phyloP scores from a whole-genome alignment of 2,113 vertebrate genomes.

The Bujurquina vittata region DNA sequence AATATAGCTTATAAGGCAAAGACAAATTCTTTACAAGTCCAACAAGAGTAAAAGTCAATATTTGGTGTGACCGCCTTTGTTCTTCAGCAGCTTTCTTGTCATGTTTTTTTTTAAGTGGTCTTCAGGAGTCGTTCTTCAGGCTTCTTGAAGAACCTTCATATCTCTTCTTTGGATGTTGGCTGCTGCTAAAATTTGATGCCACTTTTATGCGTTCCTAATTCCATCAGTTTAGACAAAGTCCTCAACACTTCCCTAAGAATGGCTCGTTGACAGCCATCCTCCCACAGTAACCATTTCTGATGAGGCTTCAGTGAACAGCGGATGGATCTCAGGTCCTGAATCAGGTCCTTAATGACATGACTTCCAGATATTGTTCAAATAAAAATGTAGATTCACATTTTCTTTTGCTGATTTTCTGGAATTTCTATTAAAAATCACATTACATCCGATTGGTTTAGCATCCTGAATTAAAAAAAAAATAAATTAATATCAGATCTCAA shows the following conservation, averaged over 20 bases:
- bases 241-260: not conserved
- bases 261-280: not conserved
- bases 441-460: not conserved
- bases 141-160: not conserved
- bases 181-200: not conserved
- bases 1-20: not conserved
- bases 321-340: not conserved
- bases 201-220: not conserved
- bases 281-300: not conserved
- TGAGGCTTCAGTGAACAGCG: not conserved
- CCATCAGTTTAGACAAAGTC: no score
- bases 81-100: not conserved
- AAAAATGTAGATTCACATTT: not conserved
- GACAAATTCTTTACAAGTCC: not conserved
- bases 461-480: not conserved
- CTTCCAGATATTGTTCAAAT: not conserved
- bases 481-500: slow-evolving; percentile 27
- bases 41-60: not conserved
- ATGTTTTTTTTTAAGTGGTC: not conserved
- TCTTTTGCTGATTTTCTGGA: not conserved
- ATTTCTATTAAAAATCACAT: not conserved
- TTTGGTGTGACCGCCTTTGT: not conserved
- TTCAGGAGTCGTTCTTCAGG: not conserved
- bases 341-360: not conserved
- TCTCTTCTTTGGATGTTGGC: not conserved